A percentile compares a stretch with the other conserved stretches of the same genome.
Evolutionary conservation across 35 echinoderm and acorn worm species (phyloP).

Genomic region (Ptychodera flava): DNA sequence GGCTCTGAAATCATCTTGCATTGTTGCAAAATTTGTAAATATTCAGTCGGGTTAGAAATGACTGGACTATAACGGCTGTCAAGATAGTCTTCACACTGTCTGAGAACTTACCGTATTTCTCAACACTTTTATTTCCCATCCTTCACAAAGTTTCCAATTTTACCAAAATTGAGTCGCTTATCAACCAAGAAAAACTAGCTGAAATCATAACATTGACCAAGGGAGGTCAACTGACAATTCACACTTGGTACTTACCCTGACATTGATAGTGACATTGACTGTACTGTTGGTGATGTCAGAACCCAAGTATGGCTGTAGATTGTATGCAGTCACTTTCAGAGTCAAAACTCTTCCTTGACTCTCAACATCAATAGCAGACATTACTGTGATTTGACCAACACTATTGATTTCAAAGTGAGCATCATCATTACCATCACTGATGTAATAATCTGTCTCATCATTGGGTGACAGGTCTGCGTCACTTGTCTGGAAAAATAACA

Average conservation of each 20-base stretch:
- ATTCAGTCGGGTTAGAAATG: no score
- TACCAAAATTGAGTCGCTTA: no score
- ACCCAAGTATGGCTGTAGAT: background rate
- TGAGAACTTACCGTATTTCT: no score
- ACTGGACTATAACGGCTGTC: no score
- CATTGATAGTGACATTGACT: background rate
- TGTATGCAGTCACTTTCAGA: background rate
- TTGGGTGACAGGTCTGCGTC: background rate
- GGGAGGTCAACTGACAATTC: no score
- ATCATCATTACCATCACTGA: background rate
- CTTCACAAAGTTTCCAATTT: no score
- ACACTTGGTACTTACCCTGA: background rate
- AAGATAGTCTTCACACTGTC: no score
- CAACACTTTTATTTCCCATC: no score
- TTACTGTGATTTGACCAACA: background rate
- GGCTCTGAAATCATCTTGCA: no score
- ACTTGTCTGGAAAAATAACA: background rate
- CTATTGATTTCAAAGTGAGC: background rate
- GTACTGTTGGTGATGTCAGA: background rate
- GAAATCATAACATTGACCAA: no score
- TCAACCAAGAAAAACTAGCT: no score
- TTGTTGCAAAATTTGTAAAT: no score
- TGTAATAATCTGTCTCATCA: background rate
- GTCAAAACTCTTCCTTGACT: background rate
- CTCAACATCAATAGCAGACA: background rate